These are phyloP conservation scores for Clitarchus hookeri DNA, from an alignment of 2,888 invertebrate species.

Conservation along the genomic window DNA sequence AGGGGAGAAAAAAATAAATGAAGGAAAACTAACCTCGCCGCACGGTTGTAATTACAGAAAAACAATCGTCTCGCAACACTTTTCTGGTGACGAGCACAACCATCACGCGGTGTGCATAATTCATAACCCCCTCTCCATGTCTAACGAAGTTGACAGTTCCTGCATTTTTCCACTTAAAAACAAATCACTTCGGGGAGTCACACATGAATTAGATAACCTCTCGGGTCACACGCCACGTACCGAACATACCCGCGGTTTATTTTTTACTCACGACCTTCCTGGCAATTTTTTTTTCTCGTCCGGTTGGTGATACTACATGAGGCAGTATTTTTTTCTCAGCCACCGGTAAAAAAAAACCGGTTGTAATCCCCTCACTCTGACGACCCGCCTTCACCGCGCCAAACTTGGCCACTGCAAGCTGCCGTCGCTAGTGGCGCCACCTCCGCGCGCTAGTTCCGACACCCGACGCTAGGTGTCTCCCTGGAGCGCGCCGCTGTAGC, in stretches of 20 bases:
- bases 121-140: background rate
- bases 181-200: background rate
- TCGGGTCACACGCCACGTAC: background rate
- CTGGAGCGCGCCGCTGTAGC: background rate
- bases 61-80: background rate
- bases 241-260: background rate
- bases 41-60: background rate
- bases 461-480: background rate
- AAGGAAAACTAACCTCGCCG: background rate
- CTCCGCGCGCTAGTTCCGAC: background rate
- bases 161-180: background rate
- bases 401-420: background rate
- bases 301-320: background rate
- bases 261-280: background rate
- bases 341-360: background rate
- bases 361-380: background rate
- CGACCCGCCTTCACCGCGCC: constrained; percentile 1
- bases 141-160: background rate
- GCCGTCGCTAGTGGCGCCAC: background rate
- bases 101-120: background rate
- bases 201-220: background rate
- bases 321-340: background rate
- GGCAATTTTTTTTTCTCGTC: background rate
- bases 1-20: background rate
- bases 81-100: background rate